Base-by-base conservation (phyloP, 92 coral and sea anemone species). In the Heliopora coerulea region DNA sequence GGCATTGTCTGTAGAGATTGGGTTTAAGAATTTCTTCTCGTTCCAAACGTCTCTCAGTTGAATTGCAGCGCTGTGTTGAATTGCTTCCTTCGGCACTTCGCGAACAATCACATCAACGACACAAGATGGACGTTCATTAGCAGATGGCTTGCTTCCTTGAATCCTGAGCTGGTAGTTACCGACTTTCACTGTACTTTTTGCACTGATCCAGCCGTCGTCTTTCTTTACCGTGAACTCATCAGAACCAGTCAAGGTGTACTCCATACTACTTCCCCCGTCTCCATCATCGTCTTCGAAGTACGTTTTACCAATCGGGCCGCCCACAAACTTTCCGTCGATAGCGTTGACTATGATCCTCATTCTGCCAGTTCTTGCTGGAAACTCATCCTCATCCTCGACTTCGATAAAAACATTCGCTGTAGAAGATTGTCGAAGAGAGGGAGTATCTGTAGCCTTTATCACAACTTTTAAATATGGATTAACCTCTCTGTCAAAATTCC, bases 281-380 rank as follows among this genome's bases (percentile, higher is more conserved):
- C 70, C 89, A 81, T 95, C 99, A 8, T 54, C 48, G 48, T 95
- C 99, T 56, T 54, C 49, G 66, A 90, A 95, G 62, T 95, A 95
- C 2, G 99, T 83, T 65, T 84, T 87, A 0, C 90, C 99, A 27
- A 95, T 83, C 19, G 69, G 42, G n/a, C 99, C 99, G 19, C 96
- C 91, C 1, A 72, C 70, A 83, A 95, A 95, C 23, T 62, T 49
- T 7, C 95, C 95, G 20, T 77, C 81, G 3, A 83, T 77, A 21
- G 96, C 84, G 65, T 95, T 88, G 40, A 90, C 90, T 28, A 95
- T 73, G 17, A 95, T 88, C 21, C 78, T 87, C 75, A 82, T 79
- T 1, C 81, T 50, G n/a, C 86, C 92, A 37, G 79, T 74, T 24
- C 79, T 78, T 3, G 90, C 92, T 30, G 84, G 44, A 26, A 72